Evolutionary conservation across 2,888 invertebrate species (phyloP).

Genomic region (Eutolmus rufibarbis): DNA sequence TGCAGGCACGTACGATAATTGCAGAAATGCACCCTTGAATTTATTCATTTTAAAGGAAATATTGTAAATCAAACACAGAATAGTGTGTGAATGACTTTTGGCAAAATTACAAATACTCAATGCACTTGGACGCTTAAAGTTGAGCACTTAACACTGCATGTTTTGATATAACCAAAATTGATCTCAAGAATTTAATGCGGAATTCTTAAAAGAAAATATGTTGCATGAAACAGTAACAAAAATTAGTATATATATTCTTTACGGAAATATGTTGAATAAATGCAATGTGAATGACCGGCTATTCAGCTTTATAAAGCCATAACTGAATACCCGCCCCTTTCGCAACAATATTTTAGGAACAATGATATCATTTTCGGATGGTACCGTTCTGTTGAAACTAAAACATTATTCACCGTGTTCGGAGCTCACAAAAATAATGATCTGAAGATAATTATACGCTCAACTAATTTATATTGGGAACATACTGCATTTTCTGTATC

Average conservation of each 20-base stretch:
- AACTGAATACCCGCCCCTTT: too few species aligned
- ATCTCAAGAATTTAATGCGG: neutral
- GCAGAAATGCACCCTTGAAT: neutral
- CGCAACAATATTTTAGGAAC: too few species aligned
- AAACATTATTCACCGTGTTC: too few species aligned
- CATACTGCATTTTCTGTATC: neutral
- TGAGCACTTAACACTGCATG: neutral
- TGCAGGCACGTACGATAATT: neutral
- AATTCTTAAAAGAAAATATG: neutral
- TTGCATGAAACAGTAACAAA: too few species aligned
- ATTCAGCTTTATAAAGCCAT: neutral
- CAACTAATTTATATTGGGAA: too few species aligned
- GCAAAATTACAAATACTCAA: neutral
- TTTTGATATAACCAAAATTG: neutral
- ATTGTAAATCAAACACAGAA: neutral
- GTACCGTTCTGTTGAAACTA: too few species aligned
- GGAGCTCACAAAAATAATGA: too few species aligned
- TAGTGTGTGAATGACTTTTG: neutral
- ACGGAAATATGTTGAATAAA: too few species aligned
- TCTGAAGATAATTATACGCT: neutral
- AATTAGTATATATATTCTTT: too few species aligned
- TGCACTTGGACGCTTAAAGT: neutral
- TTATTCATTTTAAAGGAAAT: neutral
- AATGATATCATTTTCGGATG: too few species aligned
- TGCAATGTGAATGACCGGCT: neutral